Evolutionary conservation across 2,797 vertebrate genomes (phyloP).

Genomic region (Pipistrellus kuhlii): DNA sequence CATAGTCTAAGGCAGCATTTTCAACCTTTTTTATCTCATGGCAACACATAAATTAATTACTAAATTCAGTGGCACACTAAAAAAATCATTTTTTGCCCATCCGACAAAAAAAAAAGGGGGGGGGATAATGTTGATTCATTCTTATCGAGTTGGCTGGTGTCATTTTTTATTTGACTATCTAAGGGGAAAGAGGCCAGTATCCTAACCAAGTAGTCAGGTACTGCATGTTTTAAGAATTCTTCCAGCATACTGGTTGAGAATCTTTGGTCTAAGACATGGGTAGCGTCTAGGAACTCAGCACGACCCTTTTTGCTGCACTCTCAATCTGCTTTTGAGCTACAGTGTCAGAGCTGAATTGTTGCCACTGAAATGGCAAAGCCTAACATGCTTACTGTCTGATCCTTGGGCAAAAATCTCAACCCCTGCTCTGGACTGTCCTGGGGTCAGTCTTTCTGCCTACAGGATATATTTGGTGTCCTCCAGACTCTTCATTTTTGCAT

Average conservation of each 20-base stretch:
- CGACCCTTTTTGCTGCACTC: accelerated
- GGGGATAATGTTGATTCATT: not conserved
- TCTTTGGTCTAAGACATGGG: not conserved
- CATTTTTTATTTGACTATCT: not conserved
- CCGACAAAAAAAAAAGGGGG: not conserved
- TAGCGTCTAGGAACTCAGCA: not conserved
- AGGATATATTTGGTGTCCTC: not conserved
- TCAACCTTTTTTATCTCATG: not conserved
- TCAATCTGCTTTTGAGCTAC: not conserved
- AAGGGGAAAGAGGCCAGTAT: not conserved
- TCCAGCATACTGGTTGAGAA: not conserved
- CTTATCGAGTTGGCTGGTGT: not conserved
- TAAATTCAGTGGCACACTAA: not conserved
- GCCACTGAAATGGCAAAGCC: not conserved
- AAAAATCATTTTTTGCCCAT: not conserved
- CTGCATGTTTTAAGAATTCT: not conserved
- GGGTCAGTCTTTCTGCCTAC: not conserved
- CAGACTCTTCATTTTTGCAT: not conserved
- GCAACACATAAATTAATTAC: not conserved
- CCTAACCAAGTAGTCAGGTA: not conserved
- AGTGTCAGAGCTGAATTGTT: not conserved
- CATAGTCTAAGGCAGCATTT: not conserved
- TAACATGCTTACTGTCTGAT: not conserved
- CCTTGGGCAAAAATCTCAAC: not conserved
- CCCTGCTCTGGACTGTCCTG: not conserved